These are phyloP conservation scores for Nomada ruficornis DNA, from an alignment of 2,888 invertebrate genomes.

Conservation along the genomic window DNA sequence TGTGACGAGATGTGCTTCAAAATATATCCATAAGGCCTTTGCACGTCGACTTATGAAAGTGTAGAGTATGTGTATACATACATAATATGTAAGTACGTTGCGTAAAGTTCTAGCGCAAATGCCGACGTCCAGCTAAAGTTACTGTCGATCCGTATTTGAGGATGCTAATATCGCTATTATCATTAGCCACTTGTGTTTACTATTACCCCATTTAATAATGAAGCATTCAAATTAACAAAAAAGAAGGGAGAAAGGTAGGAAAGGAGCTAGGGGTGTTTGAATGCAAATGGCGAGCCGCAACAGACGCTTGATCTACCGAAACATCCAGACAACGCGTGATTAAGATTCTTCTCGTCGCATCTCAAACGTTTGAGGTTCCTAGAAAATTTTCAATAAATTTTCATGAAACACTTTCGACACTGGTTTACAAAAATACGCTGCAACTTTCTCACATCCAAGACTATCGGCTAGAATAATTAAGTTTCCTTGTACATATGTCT, in stretches of 20 bases:
- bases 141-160: no score
- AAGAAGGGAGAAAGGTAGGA: constrained; percentile 13
- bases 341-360: constrained; percentile 78
- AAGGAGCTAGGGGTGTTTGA: constrained; percentile 63
- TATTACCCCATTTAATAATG: not conserved
- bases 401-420: constrained; percentile 80
- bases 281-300: constrained; percentile 73
- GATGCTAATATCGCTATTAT: no score
- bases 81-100: no score
- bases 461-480: constrained; percentile 10
- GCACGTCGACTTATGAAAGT: no score
- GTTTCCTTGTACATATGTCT: not conserved
- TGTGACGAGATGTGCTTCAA: no score
- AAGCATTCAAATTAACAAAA: constrained; percentile 6
- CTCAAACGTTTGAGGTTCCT: constrained; percentile 68
- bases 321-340: constrained; percentile 73
- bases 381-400: constrained; percentile 80
- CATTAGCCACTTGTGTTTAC: not conserved
- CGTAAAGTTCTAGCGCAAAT: no score
- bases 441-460: constrained; percentile 13
- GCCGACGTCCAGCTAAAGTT: no score
- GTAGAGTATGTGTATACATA: no score
- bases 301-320: constrained; percentile 48
- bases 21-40: no score
- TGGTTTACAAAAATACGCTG: constrained; percentile 76